These are phyloP conservation scores for Anoura caudifer DNA, from an alignment of 2,113 vertebrate species.

Conservation along the genomic window DNA sequence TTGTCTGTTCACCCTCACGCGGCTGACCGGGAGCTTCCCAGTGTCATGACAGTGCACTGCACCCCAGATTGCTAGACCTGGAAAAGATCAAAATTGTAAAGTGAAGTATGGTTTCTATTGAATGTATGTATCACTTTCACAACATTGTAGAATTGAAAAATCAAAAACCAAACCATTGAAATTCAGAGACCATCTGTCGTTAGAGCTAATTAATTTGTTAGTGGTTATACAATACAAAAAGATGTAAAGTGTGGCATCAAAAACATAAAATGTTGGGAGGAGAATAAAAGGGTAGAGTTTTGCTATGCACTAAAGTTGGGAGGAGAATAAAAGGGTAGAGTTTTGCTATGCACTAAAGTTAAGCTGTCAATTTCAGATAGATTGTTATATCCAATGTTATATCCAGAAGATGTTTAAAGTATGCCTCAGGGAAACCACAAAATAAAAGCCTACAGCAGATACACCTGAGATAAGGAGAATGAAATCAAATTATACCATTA, in stretches of 20 bases:
- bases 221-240: background rate
- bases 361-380: background rate
- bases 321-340: background rate
- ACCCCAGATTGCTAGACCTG: background rate
- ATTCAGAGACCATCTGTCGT: background rate
- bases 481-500: background rate
- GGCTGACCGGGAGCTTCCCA: background rate
- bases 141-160: background rate
- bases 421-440: background rate
- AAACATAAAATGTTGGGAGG: background rate
- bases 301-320: background rate
- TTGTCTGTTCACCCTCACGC: background rate
- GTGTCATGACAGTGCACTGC: background rate
- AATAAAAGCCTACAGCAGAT: background rate
- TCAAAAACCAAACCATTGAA: background rate
- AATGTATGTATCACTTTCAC: background rate
- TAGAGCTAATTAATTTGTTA: background rate
- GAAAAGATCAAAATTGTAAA: background rate
- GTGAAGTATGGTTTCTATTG: too few relatives aligned
- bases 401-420: background rate
- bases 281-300: background rate
- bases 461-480: background rate
- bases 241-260: background rate
- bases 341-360: background rate
- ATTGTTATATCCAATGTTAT: background rate